Conservation (phyloP, 2,888 invertebrate species). For the Tachina grossa region DNA sequence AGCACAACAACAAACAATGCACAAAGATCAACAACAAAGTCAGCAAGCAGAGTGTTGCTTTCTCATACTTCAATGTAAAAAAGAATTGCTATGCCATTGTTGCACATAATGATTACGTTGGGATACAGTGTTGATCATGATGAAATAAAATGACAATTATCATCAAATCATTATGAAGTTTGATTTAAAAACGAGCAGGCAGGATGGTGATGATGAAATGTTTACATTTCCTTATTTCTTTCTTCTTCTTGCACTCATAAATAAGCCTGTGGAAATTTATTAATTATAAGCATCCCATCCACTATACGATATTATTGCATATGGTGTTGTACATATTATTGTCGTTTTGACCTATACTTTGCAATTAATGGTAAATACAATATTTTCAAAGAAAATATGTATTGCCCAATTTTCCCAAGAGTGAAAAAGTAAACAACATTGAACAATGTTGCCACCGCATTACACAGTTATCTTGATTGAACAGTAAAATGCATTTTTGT, state of each 20-base stretch:
- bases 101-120: slow-evolving; percentile 5
- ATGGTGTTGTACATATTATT: too few species aligned
- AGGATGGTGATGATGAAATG: slow-evolving; percentile 49
- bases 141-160: slow-evolving; percentile 16
- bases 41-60: slow-evolving; percentile 19
- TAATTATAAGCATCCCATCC: too few species aligned
- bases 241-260: not conserved
- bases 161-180: slow-evolving; percentile 36
- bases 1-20: not conserved
- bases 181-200: slow-evolving; percentile 1
- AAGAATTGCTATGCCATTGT: not conserved
- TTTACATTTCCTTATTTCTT: slow-evolving; percentile 60
- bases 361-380: too few species aligned
- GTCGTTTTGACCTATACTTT: too few species aligned
- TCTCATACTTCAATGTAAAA: slow-evolving; percentile 18
- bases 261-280: too few species aligned
- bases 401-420: too few species aligned
- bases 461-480: too few species aligned
- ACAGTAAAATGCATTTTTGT: too few species aligned
- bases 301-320: too few species aligned
- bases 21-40: slow-evolving; percentile 29
- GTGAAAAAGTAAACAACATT: too few species aligned
- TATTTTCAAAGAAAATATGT: too few species aligned
- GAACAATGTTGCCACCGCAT: too few species aligned
- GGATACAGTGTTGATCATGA: not conserved